phyloP scores from a whole-genome alignment of 2,113 vertebrate genomes.

The Alethe castanea region DNA sequence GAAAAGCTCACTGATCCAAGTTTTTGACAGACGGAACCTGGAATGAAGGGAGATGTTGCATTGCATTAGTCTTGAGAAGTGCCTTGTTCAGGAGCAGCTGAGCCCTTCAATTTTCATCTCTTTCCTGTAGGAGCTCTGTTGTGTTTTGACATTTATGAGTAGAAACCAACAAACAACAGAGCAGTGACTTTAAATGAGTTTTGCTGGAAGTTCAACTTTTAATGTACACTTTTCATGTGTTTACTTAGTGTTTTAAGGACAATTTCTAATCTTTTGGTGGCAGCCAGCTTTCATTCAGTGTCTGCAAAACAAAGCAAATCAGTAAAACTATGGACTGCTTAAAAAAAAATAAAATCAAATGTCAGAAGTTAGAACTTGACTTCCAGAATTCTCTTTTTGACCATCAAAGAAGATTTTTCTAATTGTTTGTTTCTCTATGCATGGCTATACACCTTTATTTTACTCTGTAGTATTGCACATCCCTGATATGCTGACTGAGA shows the following conservation, averaged over 20 bases:
- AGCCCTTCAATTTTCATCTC: neutral
- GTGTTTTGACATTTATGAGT: neutral
- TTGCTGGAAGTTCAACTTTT: neutral
- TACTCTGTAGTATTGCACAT: neutral
- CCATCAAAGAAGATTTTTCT: neutral
- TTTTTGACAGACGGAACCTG: neutral
- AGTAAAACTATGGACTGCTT: neutral
- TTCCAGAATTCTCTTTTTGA: neutral
- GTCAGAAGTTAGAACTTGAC: neutral
- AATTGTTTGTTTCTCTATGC: neutral
- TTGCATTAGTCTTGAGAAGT: neutral
- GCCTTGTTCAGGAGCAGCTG: neutral
- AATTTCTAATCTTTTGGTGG: neutral
- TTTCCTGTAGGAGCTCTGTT: neutral
- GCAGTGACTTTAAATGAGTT: neutral
- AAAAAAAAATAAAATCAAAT: neutral
- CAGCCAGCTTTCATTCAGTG: neutral
- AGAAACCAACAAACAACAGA: neutral
- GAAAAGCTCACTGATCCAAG: neutral
- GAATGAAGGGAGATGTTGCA: neutral
- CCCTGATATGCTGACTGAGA: neutral
- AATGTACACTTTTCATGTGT: neutral
- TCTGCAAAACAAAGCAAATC: neutral
- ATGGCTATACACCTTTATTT: neutral
- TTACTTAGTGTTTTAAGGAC: neutral